These are phyloP conservation scores for Oenanthe melanoleuca DNA, from an alignment of 2,113 vertebrate genomes.

Conservation along the genomic window DNA sequence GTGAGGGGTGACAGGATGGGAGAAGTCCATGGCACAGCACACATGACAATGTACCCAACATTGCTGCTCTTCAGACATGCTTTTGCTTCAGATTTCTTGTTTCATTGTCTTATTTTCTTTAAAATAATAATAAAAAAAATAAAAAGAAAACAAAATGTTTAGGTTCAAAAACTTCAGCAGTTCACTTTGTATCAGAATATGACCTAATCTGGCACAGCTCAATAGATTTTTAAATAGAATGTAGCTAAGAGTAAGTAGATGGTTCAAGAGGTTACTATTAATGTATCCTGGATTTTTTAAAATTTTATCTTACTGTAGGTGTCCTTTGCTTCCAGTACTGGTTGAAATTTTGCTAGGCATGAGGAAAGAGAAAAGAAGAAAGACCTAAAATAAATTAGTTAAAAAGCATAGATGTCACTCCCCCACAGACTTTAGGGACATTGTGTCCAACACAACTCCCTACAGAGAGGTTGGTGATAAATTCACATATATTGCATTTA, in stretches of 20 bases:
- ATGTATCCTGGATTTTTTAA: accelerated
- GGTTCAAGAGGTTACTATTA: neutral
- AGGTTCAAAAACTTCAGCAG: neutral
- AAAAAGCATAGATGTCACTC: neutral
- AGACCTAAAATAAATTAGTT: neutral
- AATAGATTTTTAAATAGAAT: neutral
- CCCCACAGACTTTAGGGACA: neutral
- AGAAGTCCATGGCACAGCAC: neutral
- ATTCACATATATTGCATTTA: neutral
- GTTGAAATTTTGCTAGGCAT: neutral
- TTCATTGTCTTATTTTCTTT: neutral
- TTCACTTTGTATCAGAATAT: neutral
- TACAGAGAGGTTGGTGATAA: neutral
- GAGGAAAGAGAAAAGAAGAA: too few species aligned
- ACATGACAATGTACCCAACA: neutral
- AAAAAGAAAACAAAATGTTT: neutral
- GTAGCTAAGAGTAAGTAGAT: neutral
- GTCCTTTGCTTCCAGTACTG: neutral
- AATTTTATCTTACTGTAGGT: neutral
- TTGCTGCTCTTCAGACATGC: neutral
- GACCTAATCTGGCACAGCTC: neutral
- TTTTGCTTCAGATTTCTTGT: neutral
- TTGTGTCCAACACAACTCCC: neutral
- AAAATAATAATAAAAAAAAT: neutral
- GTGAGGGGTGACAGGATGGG: neutral